Percentiles rank a stretch among this genome's conserved stretches.
These are phyloP conservation scores for Orestias chungarensis DNA, from an alignment of 2,797 vertebrate species.

Conservation along the genomic window DNA sequence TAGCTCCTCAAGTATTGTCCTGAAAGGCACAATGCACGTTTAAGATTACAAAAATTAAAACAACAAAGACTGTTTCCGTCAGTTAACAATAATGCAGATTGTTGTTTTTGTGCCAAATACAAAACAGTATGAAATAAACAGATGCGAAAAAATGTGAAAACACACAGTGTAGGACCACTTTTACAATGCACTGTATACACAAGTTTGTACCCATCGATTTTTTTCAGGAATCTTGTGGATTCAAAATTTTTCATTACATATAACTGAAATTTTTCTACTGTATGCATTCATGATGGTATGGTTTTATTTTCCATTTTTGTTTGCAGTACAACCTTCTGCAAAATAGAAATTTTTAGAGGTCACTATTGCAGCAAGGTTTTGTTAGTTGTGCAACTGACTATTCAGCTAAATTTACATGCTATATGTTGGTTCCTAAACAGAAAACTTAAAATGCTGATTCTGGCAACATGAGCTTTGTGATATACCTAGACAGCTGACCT, in stretches of 20 bases:
- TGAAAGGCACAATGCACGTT: not conserved
- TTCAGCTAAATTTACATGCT: not conserved
- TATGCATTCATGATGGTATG: not conserved
- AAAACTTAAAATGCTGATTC: slow-evolving; percentile 5
- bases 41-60: not conserved
- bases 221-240: not conserved
- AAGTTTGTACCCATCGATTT: not conserved
- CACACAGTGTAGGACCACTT: not conserved
- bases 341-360: not conserved
- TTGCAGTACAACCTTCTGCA: not conserved
- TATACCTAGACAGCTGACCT: not conserved
- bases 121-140: not conserved
- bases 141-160: not conserved
- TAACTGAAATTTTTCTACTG: not conserved
- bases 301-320: not conserved
- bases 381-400: not conserved
- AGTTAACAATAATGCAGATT: not conserved
- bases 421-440: not conserved
- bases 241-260: not conserved
- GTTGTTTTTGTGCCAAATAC: not conserved
- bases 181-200: not conserved
- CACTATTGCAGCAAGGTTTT: not conserved
- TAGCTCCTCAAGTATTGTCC: not conserved
- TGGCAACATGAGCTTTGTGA: not conserved
- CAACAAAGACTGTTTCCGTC: not conserved